Conservation (phyloP, 2,888 invertebrate species). For the Toxonevra muliebris region DNA sequence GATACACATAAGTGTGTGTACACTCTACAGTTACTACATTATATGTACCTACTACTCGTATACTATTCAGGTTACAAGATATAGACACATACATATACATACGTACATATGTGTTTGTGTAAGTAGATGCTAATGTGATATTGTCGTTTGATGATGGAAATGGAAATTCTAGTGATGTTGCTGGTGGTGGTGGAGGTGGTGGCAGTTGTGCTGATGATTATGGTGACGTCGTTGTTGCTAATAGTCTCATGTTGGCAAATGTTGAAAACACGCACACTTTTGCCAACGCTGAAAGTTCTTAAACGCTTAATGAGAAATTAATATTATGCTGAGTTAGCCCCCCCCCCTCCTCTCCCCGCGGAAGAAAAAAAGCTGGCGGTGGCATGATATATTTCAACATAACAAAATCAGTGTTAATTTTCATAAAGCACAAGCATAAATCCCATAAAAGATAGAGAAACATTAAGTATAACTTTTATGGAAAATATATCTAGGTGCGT, state of each 20-base stretch:
- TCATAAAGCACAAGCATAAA: slow-evolving; percentile 1
- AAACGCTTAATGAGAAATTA: slow-evolving; percentile 31
- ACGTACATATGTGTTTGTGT: background rate
- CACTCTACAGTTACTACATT: background rate
- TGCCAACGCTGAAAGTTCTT: background rate
- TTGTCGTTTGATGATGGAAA: too few relatives aligned
- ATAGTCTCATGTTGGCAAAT: background rate
- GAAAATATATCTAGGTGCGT: background rate
- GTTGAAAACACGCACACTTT: background rate
- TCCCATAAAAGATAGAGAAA: background rate
- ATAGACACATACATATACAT: background rate
- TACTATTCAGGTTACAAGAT: background rate
- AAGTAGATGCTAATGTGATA: background rate
- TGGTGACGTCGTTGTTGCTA: background rate
- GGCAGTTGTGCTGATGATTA: background rate
- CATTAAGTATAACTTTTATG: background rate
- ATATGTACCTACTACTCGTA: background rate
- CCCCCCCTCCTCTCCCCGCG: too few relatives aligned
- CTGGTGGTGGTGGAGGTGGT: background rate
- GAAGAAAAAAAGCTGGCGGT: background rate
- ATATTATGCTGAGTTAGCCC: slow-evolving; percentile 15
- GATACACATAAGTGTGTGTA: background rate
- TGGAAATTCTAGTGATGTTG: background rate
- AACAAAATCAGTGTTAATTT: slow-evolving; percentile 6
- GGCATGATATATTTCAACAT: background rate